A percentile compares a stretch with the other conserved stretches of the same genome.
These are phyloP conservation scores for Scaptomyza graminum DNA, from an alignment of 1,140 invertebrate genomes.

Conservation along the genomic window DNA sequence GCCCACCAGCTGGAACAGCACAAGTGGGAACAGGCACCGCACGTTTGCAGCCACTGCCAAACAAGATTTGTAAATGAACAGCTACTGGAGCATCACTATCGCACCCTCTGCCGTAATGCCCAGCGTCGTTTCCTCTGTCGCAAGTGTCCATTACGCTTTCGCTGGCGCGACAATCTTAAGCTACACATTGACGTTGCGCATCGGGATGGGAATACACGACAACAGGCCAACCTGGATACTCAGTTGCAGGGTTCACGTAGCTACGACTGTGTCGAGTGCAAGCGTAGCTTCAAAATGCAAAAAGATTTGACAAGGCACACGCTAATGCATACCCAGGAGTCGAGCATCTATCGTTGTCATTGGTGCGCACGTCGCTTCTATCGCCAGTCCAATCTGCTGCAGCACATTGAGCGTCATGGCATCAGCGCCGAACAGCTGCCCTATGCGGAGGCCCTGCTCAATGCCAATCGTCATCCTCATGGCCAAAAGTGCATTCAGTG, in stretches of 20 bases:
- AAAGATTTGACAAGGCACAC: slow-evolving; percentile 84
- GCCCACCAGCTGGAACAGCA: slow-evolving; percentile 68
- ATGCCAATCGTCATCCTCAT: slow-evolving; percentile 55
- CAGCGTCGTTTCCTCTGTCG: slow-evolving; percentile 66
- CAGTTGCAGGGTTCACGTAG: slow-evolving; percentile 14
- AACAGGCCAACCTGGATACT: not conserved
- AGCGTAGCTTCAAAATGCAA: slow-evolving; percentile 84
- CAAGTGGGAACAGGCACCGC: slow-evolving; percentile 43
- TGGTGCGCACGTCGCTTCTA: slow-evolving; percentile 85
- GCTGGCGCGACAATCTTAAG: slow-evolving; percentile 75
- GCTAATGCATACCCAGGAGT: slow-evolving; percentile 83
- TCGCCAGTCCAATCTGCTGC: slow-evolving; percentile 83
- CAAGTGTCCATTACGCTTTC: slow-evolving; percentile 72
- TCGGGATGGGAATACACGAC: slow-evolving; percentile 15
- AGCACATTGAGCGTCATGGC: slow-evolving; percentile 72
- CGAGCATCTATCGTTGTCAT: slow-evolving; percentile 84
- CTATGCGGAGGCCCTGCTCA: slow-evolving; percentile 64
- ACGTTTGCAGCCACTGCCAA: slow-evolving; percentile 61
- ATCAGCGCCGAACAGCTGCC: slow-evolving; percentile 52
- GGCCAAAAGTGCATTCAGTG: slow-evolving; percentile 64
- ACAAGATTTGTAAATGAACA: slow-evolving; percentile 57
- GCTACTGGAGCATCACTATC: slow-evolving; percentile 65
- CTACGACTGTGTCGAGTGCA: slow-evolving; percentile 84
- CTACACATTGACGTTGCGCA: slow-evolving; percentile 48
- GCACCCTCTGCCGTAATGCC: slow-evolving; percentile 59